A percentile compares a stretch with the other conserved stretches of the same genome.
These are phyloP conservation scores for Lophius piscatorius DNA, from an alignment of 2,113 vertebrate species.

Conservation along the genomic window DNA sequence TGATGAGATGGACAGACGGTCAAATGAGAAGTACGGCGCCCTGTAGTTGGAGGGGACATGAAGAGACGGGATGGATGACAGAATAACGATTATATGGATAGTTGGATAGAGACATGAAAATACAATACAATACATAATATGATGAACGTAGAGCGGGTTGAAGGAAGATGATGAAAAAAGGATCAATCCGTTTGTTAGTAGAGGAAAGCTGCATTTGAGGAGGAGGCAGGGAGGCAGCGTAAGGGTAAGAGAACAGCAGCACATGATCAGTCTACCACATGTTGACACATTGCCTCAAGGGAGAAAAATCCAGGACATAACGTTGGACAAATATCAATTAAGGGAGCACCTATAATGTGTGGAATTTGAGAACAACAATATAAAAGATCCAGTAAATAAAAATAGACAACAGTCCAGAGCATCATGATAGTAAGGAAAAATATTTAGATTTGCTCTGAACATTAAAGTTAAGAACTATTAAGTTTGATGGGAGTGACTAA, in stretches of 20 bases:
- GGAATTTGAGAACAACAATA: no score
- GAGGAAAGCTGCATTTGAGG: constrained; percentile 23
- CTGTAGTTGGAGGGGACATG: constrained; percentile 70
- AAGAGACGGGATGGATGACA: constrained; percentile 48
- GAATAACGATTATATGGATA: constrained; percentile 28
- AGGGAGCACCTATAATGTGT: no score
- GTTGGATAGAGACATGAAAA: constrained; percentile 16
- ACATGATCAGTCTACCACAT: constrained; percentile 12
- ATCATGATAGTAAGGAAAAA: no score
- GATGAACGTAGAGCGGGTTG: constrained; percentile 1
- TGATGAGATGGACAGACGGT: constrained; percentile 83
- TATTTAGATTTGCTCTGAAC: no score
- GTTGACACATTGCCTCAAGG: constrained; percentile 3
- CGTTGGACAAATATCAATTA: background rate
- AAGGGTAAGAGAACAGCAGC: constrained; percentile 18
- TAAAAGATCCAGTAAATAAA: no score
- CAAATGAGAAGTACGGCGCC: constrained; percentile 81
- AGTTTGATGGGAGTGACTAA: no score
- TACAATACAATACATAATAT: background rate
- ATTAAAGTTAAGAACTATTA: no score
- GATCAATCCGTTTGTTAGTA: constrained; percentile 22
- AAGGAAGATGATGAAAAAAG: constrained; percentile 12
- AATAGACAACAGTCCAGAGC: no score
- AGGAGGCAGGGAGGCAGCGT: background rate
- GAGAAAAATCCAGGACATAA: background rate